These are phyloP conservation scores for Physella acuta DNA, from an alignment of 1,140 invertebrate species.

Conservation along the genomic window DNA sequence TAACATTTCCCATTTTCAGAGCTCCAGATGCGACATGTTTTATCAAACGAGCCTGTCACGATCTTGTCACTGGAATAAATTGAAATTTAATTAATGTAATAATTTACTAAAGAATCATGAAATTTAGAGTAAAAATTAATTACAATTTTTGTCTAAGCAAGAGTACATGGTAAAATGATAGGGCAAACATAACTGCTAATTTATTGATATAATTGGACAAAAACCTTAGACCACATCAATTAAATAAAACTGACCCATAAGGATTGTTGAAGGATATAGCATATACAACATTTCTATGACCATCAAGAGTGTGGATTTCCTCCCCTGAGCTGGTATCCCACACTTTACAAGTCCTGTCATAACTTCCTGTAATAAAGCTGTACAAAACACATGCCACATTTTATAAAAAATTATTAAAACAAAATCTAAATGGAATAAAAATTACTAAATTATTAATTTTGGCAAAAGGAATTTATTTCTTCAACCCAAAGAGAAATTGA, in stretches of 20 bases:
- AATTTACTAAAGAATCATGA: not conserved
- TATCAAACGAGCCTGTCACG: constrained; percentile 79
- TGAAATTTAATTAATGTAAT: no score
- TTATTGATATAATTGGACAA: not conserved
- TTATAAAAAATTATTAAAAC: no score
- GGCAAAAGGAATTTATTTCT: no score
- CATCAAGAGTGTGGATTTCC: constrained; percentile 70
- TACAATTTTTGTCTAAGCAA: no score
- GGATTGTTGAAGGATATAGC: constrained; percentile 77
- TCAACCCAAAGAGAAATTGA: not conserved
- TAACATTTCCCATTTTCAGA: constrained; percentile 69
- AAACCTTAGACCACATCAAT: not conserved
- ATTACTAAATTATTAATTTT: no score
- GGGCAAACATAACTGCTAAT: not conserved
- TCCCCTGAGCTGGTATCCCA: constrained; percentile 75
- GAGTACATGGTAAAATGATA: no score
- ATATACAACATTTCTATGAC: constrained; percentile 81
- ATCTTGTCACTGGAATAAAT: constrained; percentile 72
- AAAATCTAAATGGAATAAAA: no score
- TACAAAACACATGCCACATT: constrained; percentile 39
- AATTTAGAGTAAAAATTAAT: constrained; percentile 1
- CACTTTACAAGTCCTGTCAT: constrained; percentile 81
- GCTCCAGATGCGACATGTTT: constrained; percentile 75
- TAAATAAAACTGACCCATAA: constrained; percentile 67
- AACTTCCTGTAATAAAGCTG: constrained; percentile 80